Evolutionary conservation across 2,888 invertebrate species (phyloP).

Genomic region (Catonia carolina): DNA sequence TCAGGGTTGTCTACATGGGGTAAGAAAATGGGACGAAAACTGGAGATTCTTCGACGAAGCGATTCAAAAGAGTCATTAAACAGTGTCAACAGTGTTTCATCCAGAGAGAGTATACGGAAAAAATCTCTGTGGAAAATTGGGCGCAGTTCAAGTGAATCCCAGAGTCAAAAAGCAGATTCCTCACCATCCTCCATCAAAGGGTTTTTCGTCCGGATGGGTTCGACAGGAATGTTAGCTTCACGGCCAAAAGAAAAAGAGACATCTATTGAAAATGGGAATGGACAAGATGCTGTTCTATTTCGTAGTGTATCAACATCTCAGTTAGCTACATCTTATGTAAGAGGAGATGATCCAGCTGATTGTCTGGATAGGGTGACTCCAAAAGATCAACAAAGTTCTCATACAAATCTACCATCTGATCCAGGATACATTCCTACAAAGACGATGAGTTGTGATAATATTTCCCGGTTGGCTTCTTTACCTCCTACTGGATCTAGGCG

Average conservation of each 20-base stretch:
- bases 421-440: slow-evolving; percentile 49
- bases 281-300: slow-evolving; percentile 46
- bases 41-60: slow-evolving; percentile 63
- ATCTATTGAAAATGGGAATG: slow-evolving; percentile 38
- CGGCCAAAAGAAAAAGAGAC: slow-evolving; percentile 39
- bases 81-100: slow-evolving; percentile 38
- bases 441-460: slow-evolving; percentile 66
- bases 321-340: slow-evolving; percentile 60
- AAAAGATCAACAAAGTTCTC: slow-evolving; percentile 6
- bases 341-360: slow-evolving; percentile 74
- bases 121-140: slow-evolving; percentile 40
- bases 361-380: slow-evolving; percentile 51
- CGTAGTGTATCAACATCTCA: slow-evolving; percentile 72
- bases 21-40: slow-evolving; percentile 68
- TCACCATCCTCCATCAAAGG: slow-evolving; percentile 56
- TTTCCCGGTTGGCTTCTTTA: slow-evolving; percentile 50
- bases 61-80: slow-evolving; percentile 53
- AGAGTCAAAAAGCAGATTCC: slow-evolving; percentile 6
- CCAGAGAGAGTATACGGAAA: slow-evolving; percentile 30
- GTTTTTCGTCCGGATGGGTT: slow-evolving; percentile 68
- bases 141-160: slow-evolving; percentile 40
- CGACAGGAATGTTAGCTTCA: slow-evolving; percentile 65
- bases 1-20: slow-evolving; percentile 40
- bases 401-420: slow-evolving; percentile 28
- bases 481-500: slow-evolving; percentile 45